Percentiles rank a stretch among this genome's conserved stretches.
phyloP scores from a whole-genome alignment of 1,140 invertebrate species.

The Drusus annulatus region DNA sequence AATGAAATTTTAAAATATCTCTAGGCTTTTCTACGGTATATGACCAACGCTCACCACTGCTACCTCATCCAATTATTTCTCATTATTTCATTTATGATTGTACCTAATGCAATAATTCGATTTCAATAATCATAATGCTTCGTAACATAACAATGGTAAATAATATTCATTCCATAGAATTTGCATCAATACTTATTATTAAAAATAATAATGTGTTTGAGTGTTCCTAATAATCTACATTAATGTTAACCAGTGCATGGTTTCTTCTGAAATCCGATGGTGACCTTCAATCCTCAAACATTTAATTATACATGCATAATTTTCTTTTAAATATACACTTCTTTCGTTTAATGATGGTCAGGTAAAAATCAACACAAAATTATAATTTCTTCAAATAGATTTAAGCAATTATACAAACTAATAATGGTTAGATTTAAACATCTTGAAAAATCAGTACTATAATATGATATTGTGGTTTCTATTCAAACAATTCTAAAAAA shows the following conservation, averaged over 20 bases:
- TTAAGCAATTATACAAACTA: conserved; percentile 2
- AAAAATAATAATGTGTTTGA: conserved; percentile 4
- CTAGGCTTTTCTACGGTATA: too few species aligned
- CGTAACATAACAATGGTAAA: conserved; percentile 1
- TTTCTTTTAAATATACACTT: too few species aligned
- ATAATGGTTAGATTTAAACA: neutral
- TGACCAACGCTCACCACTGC: too few species aligned
- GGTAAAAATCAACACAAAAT: too few species aligned
- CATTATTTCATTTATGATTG: neutral
- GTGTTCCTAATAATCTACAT: conserved; percentile 7
- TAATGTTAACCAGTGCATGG: conserved; percentile 10
- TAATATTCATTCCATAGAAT: neutral
- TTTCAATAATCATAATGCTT: conserved; percentile 5
- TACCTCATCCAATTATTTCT: neutral
- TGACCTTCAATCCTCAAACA: neutral
- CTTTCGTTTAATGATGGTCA: too few species aligned
- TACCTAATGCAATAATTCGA: neutral
- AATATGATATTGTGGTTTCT: too few species aligned
- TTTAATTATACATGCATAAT: too few species aligned
- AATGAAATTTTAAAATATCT: too few species aligned
- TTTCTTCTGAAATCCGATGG: neutral
- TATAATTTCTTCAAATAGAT: too few species aligned
- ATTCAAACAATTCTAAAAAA: too few species aligned
- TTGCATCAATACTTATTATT: conserved; percentile 8
- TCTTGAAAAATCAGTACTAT: too few species aligned